A percentile compares a stretch with the other conserved stretches of the same genome.
These are phyloP conservation scores for Ephydatia muelleri DNA, from an alignment of 37 sponge, comb jelly and placozoan genomes.

Conservation along the genomic window DNA sequence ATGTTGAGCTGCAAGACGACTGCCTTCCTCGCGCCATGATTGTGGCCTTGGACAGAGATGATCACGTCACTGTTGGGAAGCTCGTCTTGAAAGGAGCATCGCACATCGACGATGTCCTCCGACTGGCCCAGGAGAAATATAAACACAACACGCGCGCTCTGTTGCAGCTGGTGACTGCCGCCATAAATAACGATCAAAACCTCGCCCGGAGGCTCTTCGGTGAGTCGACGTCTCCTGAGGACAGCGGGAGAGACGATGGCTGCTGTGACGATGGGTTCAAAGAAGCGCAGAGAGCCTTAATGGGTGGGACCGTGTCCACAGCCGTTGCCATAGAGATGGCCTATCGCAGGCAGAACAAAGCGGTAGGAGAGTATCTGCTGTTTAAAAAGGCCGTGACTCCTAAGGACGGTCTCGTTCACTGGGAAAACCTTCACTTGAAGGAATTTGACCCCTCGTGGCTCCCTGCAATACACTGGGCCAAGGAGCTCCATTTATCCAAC, in stretches of 20 bases:
- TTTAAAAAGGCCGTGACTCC: not conserved
- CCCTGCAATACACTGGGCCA: not conserved
- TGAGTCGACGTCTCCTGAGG: not conserved
- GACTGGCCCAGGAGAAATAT: not conserved
- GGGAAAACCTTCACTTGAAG: not conserved
- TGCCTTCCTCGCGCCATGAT: conserved; percentile 51
- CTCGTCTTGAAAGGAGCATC: conserved; percentile 45
- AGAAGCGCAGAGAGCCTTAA: not conserved
- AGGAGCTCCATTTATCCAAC: not conserved
- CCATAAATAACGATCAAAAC: conserved; percentile 20
- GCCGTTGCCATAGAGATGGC: conserved; percentile 14
- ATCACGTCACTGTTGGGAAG: conserved; percentile 49
- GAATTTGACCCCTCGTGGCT: not conserved
- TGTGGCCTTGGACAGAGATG: conserved; percentile 40
- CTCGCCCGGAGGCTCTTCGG: conserved; percentile 52
- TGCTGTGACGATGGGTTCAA: not conserved
- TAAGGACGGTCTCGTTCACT: not conserved
- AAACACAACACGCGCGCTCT: conserved; percentile 39
- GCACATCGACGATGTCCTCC: conserved; percentile 22
- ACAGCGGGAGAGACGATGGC: not conserved
- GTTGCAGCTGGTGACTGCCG: conserved; percentile 51
- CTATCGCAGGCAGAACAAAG: not conserved
- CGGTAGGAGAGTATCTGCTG: not conserved
- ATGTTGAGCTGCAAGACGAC: conserved; percentile 33
- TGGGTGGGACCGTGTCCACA: conserved; percentile 5